Evolutionary conservation across 2,888 invertebrate genomes (phyloP), one percentile per base, ranked within the genome.

Genomic region (Heteropelma amictum): DNA sequence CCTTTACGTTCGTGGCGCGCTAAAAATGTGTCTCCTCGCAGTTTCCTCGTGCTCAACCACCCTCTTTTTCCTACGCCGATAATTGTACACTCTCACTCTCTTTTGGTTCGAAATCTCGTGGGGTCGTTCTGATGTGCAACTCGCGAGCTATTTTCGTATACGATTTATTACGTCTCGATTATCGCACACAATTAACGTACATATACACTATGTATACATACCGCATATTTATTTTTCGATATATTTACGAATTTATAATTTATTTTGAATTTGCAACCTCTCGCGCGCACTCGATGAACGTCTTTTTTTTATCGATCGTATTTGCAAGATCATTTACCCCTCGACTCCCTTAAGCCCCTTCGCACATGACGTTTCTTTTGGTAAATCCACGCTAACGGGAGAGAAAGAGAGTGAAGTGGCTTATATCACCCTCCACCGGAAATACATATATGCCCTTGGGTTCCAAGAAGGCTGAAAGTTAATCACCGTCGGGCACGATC

Each of bases 401-500:
- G 33, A 45, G 12, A 47, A 30, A 33, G 33, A 21, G 33, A 61
- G 61, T 49, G 49, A 40, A 51, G 42, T 33, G 40, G 17, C 38
- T 6, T 7, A 54, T 14, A 58, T 38, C 28, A 38, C 38, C 17
- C 56, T 49, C 33, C 14, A 35, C 26, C 35, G 28, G 40, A 12
- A 38, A 19, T 33, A 35, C n/a, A 28, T 35, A 51, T 8, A 58
- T 14, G 42, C 40, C 30, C 42, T 19, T 17, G 38, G 12, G 26
- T 26, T 47, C 26, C 49, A 35, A n/a, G n/a, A 42, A 56, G 56
- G 61, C 28, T 35, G 28, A 56, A 67, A 71, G 56, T 45, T 63
- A 71, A 35, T 71, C 42, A 2, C 71, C 75, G 71, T 67, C 69
- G 65, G 69, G 67, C 65, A 53, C 70, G 70, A 61, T 40, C 73